Evolutionary conservation across 1,140 invertebrate species (phyloP), one percentile per base, ranked within the genome.

Genomic region (Rhopalosiphum maidis): DNA sequence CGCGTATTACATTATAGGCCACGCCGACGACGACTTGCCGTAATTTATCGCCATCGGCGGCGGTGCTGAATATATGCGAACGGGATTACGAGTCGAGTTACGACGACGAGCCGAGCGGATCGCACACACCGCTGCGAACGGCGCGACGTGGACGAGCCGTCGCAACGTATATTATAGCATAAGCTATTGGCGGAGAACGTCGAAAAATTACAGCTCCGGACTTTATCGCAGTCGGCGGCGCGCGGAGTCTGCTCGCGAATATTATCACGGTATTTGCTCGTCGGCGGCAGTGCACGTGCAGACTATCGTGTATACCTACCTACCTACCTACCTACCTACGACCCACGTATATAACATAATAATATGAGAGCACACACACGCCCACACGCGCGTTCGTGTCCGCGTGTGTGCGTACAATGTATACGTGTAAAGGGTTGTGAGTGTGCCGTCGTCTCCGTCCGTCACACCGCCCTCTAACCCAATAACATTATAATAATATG

Each of bases 21-120:
- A 0, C 30, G 60, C 15, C 15, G 4, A n/a, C 46, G 4, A n/a
- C 46, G 85, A 46, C 30, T 11, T 15, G 5, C 25, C 9, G 55
- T 90, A 90, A 90, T 90, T 90, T 60, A 90, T 90, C 2, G 41
- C 89, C 89, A 41, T 41, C 41, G 9, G 15, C 41, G 41, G 55
- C 55, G 30, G 37, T 90, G 37, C 35, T 43, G 89, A 46, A 90
- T 51, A 51, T 90, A 90, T 77, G 89, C 89, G 43, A 90, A 90
- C 54, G 15, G 89, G 89, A 90, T 90, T 90, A 90, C 89, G 68
- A 90, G 85, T 37, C 37, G 37, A 86, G 85, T 86, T 46, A 46
- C 25, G 30, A 41, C 43, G 25, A 30, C 37, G 41, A 41, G 25
- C 43, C 41, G 41, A 48, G 43, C 43, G n/a, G 25, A 85, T 41